phyloP scores from a whole-genome alignment of 2,888 invertebrate species.

The Branchellion lobata region DNA sequence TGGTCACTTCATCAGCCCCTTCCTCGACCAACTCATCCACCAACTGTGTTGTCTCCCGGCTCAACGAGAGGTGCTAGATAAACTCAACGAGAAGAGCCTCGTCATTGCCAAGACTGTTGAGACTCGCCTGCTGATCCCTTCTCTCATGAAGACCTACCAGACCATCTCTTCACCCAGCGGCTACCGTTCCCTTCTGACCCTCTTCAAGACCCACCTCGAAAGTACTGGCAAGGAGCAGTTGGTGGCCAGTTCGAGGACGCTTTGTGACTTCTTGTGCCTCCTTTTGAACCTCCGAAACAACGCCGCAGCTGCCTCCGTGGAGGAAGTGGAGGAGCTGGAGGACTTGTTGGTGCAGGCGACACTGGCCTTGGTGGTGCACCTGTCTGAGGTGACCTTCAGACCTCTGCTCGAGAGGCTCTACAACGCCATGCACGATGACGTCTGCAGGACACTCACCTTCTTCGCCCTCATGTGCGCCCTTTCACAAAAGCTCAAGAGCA shows the following conservation, averaged over 20 bases:
- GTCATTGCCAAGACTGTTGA: slow-evolving; percentile 3
- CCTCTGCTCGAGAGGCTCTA: slow-evolving; percentile 73
- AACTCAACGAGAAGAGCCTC: neutral
- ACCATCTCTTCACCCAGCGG: neutral
- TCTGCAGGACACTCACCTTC: neutral
- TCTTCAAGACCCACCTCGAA: neutral
- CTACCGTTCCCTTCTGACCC: neutral
- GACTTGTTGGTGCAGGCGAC: slow-evolving; percentile 74
- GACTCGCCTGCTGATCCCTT: neutral
- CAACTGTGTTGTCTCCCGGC: neutral
- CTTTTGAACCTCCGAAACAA: neutral
- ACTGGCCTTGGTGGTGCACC: slow-evolving; percentile 78
- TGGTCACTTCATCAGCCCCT: slow-evolving; percentile 17
- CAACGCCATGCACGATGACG: neutral
- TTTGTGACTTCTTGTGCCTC: neutral
- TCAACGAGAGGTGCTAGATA: neutral
- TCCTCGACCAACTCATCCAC: neutral
- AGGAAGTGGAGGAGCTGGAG: slow-evolving; percentile 65
- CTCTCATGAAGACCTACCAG: neutral
- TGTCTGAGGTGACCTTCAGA: slow-evolving; percentile 84
- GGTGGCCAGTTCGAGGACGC: neutral
- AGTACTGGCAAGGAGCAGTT: neutral
- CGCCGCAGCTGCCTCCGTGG: neutral
- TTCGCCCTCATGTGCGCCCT: neutral
- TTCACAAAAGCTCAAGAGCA: neutral